Evolutionary conservation across 2,113 vertebrate genomes (phyloP), one percentile per base, ranked within the genome.

Genomic region (Lophura nycthemera): DNA sequence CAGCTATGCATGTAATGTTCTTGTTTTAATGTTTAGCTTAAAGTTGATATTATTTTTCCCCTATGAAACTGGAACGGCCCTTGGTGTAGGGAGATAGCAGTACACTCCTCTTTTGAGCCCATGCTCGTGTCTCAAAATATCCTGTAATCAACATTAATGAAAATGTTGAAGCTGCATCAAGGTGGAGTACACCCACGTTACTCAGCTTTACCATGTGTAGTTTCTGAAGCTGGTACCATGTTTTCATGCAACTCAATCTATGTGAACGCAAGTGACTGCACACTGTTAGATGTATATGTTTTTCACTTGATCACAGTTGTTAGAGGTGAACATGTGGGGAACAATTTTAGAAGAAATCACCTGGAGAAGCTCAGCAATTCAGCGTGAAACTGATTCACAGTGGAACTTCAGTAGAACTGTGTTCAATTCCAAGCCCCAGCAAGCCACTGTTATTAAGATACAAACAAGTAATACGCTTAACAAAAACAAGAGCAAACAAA

Each of bases 1-100:
- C 89, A 97, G 56, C 57, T 93, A 71, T 97, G 98, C 97, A 97
- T 98, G 97, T 95, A 42, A 89, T 97, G 92, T 97, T 95, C 90
- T 96, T 97, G 87, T 92, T 96, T 96, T 96, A 93, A 86, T 97
- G 79, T 96, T 96, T 92, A 95, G 85, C 40, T 96, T 95, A 34
- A 97, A 97, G 81, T 59, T 91, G 72, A 74, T 97, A 77, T 70
- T 97, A 72, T 65, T 92, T 93, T 94, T 90, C 85, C 75, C 88
- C 67, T 82, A 86, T 1, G 63, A 96, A 88, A 94, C 66, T 89
- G 91, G 85, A 96, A 40, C 93, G 75, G 75, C 83, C 83, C 82
- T 92, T 94, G 89, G 83, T 83, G 77, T 95, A 94, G 64, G 90
- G 83, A 97, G 83, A 48, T 95, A 88, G 84, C 89, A 60, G 63